Conservation (phyloP, 2,888 invertebrate genomes). For the Amphimallon solstitiale region DNA sequence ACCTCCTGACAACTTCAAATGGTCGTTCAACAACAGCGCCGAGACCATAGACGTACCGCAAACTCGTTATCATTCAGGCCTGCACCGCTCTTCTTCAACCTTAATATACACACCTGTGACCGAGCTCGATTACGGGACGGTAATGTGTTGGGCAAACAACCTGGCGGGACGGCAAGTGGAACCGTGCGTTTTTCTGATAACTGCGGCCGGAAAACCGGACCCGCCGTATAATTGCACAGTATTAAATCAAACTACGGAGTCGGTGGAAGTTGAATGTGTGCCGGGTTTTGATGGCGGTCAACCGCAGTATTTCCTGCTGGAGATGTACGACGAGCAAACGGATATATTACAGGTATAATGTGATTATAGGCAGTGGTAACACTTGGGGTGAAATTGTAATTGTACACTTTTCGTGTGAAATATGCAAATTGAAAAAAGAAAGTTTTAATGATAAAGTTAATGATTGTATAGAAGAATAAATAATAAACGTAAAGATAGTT, state of each 20-base stretch:
- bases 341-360: conserved; percentile 61
- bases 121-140: conserved; percentile 80
- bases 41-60: conserved; percentile 81
- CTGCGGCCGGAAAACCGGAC: conserved; percentile 81
- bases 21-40: conserved; percentile 90
- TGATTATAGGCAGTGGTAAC: neutral
- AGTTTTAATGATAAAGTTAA: too few relatives aligned
- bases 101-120: conserved; percentile 80
- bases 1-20: conserved; percentile 82
- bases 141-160: conserved; percentile 80
- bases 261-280: conserved; percentile 78
- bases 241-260: conserved; percentile 80
- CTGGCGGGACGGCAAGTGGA: conserved; percentile 75
- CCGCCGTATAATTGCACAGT: conserved; percentile 81
- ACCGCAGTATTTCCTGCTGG: conserved; percentile 76
- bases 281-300: conserved; percentile 83
- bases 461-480: too few relatives aligned
- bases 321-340: conserved; percentile 76
- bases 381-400: neutral
- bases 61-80: conserved; percentile 70
- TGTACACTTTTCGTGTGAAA: too few relatives aligned
- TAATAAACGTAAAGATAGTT: too few relatives aligned
- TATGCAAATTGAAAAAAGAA: too few relatives aligned
- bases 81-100: conserved; percentile 69
- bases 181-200: conserved; percentile 79